Base-by-base conservation (phyloP, 2,888 invertebrate genomes). In the Sarcophaga subvicina region DNA sequence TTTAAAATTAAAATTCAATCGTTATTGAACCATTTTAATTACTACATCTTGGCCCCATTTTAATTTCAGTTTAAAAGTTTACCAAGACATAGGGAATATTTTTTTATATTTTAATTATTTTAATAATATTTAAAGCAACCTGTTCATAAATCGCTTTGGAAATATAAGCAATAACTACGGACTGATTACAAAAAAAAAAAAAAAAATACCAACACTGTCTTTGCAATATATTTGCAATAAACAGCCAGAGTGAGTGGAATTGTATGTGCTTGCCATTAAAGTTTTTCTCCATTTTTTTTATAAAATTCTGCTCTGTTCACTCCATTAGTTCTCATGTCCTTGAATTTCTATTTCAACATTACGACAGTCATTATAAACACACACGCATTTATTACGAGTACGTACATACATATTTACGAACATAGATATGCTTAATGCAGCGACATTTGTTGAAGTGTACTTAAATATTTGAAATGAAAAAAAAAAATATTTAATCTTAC, bases 311-410 rank as follows among this genome's bases (percentile, higher is more conserved):
- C 60, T 10, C n/a, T 1, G 17, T 73, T 37, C 25, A 62, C 47
- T 67, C 20, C 60, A 67, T 73, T 67, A 47, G 64, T 37, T 22
- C 37, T 73, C 3, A 45, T 45, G 64, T 47, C 63, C 81, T 82
- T 82, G 76, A 76, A 70, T 62, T 70, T 54, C 63, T 71, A 71
- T 70, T 76, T 71, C 59, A 47, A 76, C 70, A 70, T 59, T 25
- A 47, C 62, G 45, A 63, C 67, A 75, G 54, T n/a, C 62, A 75
- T 45, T 75, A 70, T 47, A 49, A 6, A 73, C 22, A 75, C 49
- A 67, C 47, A 20, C 54, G 22, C 62, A 62, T 20, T n/a, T 20
- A 62, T 20, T 14, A 14, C 6, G 6, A 62, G 62, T 22, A 20
- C 1, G 62, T 3, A 6, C 2, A 6, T 20, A 20, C 20, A n/a